phyloP scores from a whole-genome alignment of 2,797 vertebrate species.

The Ctenopoma multispine region DNA sequence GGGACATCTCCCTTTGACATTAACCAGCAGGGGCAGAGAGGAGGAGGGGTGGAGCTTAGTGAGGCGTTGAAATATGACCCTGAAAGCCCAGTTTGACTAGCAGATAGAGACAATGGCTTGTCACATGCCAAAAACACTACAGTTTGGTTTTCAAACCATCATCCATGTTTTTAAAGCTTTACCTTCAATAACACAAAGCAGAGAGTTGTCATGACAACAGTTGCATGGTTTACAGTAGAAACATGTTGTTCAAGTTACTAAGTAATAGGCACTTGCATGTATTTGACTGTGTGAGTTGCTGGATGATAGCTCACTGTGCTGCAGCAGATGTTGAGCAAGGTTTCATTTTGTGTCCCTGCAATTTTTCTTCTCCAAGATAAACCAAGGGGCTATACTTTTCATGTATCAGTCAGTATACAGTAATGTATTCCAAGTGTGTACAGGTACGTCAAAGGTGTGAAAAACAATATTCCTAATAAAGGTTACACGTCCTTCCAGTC shows the following conservation, averaged over 20 bases:
- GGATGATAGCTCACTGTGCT: background rate
- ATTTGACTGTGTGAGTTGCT: background rate
- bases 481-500: background rate
- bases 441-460: too few relatives aligned
- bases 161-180: background rate
- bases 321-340: background rate
- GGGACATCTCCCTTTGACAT: conserved; percentile 65
- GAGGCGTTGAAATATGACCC: background rate
- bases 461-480: too few relatives aligned
- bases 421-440: too few relatives aligned
- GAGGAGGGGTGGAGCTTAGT: conserved; percentile 28
- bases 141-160: background rate
- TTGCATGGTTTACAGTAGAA: background rate
- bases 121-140: background rate
- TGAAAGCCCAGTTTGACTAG: background rate
- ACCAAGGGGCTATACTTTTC: too few relatives aligned
- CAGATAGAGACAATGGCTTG: background rate
- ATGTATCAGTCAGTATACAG: too few relatives aligned
- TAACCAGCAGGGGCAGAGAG: conserved; percentile 38
- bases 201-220: background rate
- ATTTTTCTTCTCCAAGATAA: too few relatives aligned
- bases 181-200: background rate
- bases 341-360: background rate
- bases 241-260: background rate
- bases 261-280: background rate